Evolutionary conservation across 2,113 vertebrate genomes (phyloP).

Genomic region (Crotalus viridis): DNA sequence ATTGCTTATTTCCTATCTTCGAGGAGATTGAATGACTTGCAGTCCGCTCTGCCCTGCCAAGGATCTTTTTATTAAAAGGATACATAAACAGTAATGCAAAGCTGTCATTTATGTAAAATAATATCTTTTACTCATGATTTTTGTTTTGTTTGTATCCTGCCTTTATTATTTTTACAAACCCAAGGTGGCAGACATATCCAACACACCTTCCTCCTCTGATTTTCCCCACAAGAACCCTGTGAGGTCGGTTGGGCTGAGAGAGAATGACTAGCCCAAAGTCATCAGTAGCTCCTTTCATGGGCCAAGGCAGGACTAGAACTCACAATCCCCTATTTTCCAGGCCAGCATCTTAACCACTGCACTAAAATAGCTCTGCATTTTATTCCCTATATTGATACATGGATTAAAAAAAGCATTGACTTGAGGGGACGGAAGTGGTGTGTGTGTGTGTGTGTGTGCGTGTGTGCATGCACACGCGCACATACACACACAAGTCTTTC

Average conservation of each 20-base stretch:
- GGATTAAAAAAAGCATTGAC: neutral
- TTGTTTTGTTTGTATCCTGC: neutral
- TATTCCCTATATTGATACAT: neutral
- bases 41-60: conserved; percentile 17
- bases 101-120: neutral
- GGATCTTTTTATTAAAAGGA: conserved; percentile 43
- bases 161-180: neutral
- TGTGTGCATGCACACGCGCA: rapidly evolving
- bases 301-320: neutral
- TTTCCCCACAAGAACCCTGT: neutral
- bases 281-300: neutral
- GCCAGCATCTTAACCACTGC: neutral
- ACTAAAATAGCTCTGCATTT: neutral
- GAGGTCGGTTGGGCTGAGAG: neutral
- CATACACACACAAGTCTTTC: no score
- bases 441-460: no score
- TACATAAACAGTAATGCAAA: neutral
- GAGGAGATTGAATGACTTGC: conserved; percentile 18
- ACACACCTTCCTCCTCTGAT: neutral
- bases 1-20: conserved; percentile 9
- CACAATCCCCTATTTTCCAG: neutral
- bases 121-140: neutral
- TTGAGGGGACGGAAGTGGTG: no score
- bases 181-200: neutral
- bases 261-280: neutral